phyloP scores from a whole-genome alignment of 2,888 invertebrate species.

The Encarsia formosa region DNA sequence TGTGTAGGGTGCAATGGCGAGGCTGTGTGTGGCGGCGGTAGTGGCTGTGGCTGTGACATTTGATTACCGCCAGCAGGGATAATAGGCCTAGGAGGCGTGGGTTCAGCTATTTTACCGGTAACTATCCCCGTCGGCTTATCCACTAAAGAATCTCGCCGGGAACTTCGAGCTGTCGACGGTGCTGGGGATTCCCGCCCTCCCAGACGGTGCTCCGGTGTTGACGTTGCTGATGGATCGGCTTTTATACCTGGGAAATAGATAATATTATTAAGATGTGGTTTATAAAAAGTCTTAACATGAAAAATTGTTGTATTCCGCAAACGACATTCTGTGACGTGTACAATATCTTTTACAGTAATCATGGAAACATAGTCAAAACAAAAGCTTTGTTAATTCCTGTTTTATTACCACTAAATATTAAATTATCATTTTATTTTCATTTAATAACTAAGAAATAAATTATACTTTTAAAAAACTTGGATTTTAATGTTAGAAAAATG shows the following conservation, averaged over 20 bases:
- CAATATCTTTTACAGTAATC: no score
- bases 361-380: no score
- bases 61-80: conserved; percentile 34
- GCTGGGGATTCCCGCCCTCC: conserved; percentile 62
- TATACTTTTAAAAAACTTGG: no score
- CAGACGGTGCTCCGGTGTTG: conserved; percentile 63
- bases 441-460: no score
- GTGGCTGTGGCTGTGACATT: conserved; percentile 22
- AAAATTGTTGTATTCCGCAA: no score
- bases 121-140: conserved; percentile 52
- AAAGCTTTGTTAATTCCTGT: no score
- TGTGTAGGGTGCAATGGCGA: conserved; percentile 6
- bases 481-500: no score
- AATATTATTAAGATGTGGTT: no score
- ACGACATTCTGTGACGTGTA: no score
- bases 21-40: background rate
- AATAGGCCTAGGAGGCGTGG: conserved; percentile 36
- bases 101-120: conserved; percentile 45
- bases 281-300: no score
- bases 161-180: conserved; percentile 66
- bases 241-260: conserved; percentile 40
- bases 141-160: conserved; percentile 62
- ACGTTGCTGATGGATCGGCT: conserved; percentile 54
- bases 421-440: no score
- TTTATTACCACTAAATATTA: no score